These are phyloP conservation scores for Xenopus tropicalis DNA, from an alignment of 2,113 vertebrate genomes.

Conservation along the genomic window DNA sequence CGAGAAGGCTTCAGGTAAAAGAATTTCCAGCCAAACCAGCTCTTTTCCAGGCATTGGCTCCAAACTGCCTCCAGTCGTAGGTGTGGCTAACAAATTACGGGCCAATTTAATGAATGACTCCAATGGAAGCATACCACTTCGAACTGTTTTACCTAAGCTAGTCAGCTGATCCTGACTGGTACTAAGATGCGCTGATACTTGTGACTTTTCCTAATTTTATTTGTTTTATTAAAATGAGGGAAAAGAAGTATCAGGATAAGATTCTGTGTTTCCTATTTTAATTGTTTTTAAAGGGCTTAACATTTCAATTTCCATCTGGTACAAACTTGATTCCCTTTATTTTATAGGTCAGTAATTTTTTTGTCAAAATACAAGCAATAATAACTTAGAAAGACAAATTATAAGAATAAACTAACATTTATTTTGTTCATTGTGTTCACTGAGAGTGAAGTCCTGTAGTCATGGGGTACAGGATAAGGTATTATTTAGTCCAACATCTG, in stretches of 20 bases:
- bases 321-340: slow-evolving; percentile 26
- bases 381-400: slow-evolving; percentile 3
- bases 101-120: slow-evolving; percentile 80
- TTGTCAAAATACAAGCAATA: slow-evolving; percentile 26
- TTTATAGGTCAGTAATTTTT: slow-evolving; percentile 19
- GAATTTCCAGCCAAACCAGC: slow-evolving; percentile 72
- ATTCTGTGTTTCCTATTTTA: background rate
- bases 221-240: background rate
- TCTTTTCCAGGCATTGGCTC: slow-evolving; percentile 83
- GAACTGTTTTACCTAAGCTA: slow-evolving; percentile 91
- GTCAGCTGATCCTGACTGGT: slow-evolving; percentile 72
- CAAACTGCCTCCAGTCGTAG: slow-evolving; percentile 73
- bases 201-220: slow-evolving; percentile 31
- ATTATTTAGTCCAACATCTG: background rate
- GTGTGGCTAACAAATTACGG: slow-evolving; percentile 81
- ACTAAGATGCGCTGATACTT: slow-evolving; percentile 15
- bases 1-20: slow-evolving; percentile 75
- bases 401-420: background rate
- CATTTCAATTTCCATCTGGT: slow-evolving; percentile 34
- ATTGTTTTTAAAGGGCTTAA: slow-evolving; percentile 37
- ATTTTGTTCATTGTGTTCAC: slow-evolving; percentile 3
- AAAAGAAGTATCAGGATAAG: slow-evolving; percentile 28
- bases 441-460: too few relatives aligned
- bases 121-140: slow-evolving; percentile 78
- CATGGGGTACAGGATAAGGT: background rate